Conservation (phyloP, 2,113 vertebrate species). For the Phoenicopterus ruber region DNA sequence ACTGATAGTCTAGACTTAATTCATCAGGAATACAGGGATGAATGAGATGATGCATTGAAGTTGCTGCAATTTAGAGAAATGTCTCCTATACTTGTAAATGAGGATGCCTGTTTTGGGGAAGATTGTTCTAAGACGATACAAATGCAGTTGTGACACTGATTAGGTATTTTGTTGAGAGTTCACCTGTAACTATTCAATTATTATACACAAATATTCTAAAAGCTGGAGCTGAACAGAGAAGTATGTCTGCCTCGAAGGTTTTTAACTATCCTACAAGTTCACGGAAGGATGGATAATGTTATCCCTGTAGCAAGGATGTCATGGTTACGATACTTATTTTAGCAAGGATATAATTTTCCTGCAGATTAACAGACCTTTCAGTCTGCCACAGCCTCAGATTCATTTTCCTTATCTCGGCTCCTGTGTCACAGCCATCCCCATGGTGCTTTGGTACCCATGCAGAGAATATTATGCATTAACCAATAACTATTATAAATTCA, state of each 20-base stretch:
- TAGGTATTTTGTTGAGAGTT: background rate
- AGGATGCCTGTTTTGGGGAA: background rate
- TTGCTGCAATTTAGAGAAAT: background rate
- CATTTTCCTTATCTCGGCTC: background rate
- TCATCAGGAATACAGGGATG: background rate
- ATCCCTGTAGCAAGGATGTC: background rate
- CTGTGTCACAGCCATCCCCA: background rate
- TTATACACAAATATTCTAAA: background rate
- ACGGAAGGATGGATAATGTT: background rate
- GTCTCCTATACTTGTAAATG: background rate
- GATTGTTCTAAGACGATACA: background rate
- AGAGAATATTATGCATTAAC: background rate
- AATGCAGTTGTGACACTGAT: background rate
- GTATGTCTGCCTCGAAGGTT: background rate
- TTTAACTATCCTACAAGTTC: background rate
- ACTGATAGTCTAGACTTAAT: constrained; percentile 24
- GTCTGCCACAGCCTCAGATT: background rate
- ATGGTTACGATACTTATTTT: background rate
- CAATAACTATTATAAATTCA: background rate
- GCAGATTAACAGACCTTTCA: constrained; percentile 1
- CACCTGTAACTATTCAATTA: background rate
- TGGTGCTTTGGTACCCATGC: background rate
- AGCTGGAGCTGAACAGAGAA: background rate
- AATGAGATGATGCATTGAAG: background rate
- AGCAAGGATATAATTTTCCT: background rate